Evolutionary conservation across 1,140 invertebrate genomes (phyloP).

Genomic region (Eueides isabella): DNA sequence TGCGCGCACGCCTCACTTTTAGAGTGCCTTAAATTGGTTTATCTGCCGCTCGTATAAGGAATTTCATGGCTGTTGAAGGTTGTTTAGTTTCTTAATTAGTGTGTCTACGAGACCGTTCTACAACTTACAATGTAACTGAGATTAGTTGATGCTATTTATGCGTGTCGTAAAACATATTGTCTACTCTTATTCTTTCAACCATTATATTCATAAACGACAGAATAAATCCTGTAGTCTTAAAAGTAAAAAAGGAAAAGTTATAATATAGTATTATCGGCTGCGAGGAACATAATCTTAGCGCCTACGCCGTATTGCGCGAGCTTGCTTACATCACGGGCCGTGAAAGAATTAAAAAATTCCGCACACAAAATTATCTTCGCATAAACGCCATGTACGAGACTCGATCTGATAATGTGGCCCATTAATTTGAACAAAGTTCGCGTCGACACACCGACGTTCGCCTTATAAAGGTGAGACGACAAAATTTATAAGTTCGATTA

Average conservation of each 20-base stretch:
- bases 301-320: conserved; percentile 51
- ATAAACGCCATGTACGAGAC: conserved; percentile 80
- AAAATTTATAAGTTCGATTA: conserved; percentile 83
- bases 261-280: conserved; percentile 36
- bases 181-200: background rate
- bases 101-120: conserved; percentile 50
- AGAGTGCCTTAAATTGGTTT: conserved; percentile 72
- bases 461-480: conserved; percentile 80
- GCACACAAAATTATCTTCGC: conserved; percentile 78
- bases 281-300: conserved; percentile 52
- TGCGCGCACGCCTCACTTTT: conserved; percentile 57
- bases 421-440: conserved; percentile 81
- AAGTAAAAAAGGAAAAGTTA: conserved; percentile 25
- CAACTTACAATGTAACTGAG: conserved; percentile 51
- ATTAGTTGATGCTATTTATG: conserved; percentile 41
- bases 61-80: conserved; percentile 71
- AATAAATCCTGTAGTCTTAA: conserved; percentile 28
- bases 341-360: conserved; percentile 71
- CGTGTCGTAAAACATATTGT: background rate
- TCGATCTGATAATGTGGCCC: conserved; percentile 79
- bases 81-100: conserved; percentile 76
- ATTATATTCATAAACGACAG: conserved; percentile 23
- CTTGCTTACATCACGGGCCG: conserved; percentile 47
- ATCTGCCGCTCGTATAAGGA: conserved; percentile 65
- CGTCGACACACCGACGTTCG: conserved; percentile 77